A percentile compares a stretch with the other conserved stretches of the same genome.
phyloP scores from a whole-genome alignment of 1,140 invertebrate genomes.

The Dreissena polymorpha region DNA sequence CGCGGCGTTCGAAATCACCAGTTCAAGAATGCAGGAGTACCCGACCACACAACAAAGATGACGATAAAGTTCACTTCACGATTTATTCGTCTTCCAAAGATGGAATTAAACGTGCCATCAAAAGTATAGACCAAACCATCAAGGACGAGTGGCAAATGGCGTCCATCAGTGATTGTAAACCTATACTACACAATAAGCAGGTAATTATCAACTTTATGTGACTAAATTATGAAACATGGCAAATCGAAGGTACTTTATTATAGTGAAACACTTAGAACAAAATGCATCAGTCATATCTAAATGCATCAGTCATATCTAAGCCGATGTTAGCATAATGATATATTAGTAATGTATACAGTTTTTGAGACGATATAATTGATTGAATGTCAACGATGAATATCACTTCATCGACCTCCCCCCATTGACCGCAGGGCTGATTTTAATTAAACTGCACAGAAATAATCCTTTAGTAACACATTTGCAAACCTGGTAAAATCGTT shows the following conservation, averaged over 20 bases:
- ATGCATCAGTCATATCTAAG: no score
- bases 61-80: slow-evolving; percentile 7
- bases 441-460: no score
- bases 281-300: no score
- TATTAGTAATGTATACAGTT: no score
- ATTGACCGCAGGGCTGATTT: no score
- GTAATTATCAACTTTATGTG: not conserved
- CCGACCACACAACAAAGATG: not conserved
- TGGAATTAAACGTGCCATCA: not conserved
- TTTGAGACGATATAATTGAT: no score
- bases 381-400: no score
- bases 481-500: no score
- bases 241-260: not conserved
- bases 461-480: no score
- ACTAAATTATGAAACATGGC: not conserved
- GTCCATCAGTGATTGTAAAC: slow-evolving; percentile 6
- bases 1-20: not conserved
- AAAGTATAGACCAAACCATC: not conserved
- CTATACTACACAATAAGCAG: not conserved
- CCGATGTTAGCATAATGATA: no score
- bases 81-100: slow-evolving; percentile 20
- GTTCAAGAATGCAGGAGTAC: not conserved
- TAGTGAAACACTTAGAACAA: no score
- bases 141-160: slow-evolving; percentile 17
- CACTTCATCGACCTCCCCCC: no score